Base-by-base conservation (phyloP, 1,140 invertebrate genomes). In the Drosophila baimaii region DNA sequence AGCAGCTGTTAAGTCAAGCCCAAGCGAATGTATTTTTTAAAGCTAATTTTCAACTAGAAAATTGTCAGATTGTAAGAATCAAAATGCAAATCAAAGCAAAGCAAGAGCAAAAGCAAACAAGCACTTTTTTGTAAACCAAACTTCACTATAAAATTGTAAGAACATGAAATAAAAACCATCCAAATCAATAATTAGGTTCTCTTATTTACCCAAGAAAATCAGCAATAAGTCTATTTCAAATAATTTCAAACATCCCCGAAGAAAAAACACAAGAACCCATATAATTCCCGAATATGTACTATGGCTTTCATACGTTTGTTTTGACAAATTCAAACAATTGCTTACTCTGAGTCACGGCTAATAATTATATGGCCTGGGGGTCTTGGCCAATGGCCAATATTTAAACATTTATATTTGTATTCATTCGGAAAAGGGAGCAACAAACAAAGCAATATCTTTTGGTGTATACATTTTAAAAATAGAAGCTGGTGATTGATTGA, bases 401-500 rank as follows among this genome's bases (percentile, higher is more conserved):
- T 49, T 17, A 8, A 49, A 29, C 31, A 35, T 37, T n/a, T 37
- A 23, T 41, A 44, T 44, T n/a, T 35, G 51, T 41, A 44, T 44
- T n/a, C 29, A 44, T 56, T 39, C 13, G 23, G 44, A 17, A 19
- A 15, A 10, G 23, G 49, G 17, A 25, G 25, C 23, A 27, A 33
- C n/a, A 56, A 57, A 41, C 46, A 44, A 59, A 54, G 21, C 44
- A n/a, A 39, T 17, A 31, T 37, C 55, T 44, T 39, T 19, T 62
- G 35, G 58, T 71, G 47, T 39, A 44, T 33, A 35, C 29, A 35
- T 44, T 68, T 56, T 54, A 59, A 35, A 49, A 54, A 23, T n/a
- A 17, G 23, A 58, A 64, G 33, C 70, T 71, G 49, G 57, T 70
- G 81, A 84, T 91, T 91, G 90, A 90, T 90, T 84, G 71, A 91